These are phyloP conservation scores for Campopleginae sp. DNA, from an alignment of 2,888 invertebrate species.

Conservation along the genomic window DNA sequence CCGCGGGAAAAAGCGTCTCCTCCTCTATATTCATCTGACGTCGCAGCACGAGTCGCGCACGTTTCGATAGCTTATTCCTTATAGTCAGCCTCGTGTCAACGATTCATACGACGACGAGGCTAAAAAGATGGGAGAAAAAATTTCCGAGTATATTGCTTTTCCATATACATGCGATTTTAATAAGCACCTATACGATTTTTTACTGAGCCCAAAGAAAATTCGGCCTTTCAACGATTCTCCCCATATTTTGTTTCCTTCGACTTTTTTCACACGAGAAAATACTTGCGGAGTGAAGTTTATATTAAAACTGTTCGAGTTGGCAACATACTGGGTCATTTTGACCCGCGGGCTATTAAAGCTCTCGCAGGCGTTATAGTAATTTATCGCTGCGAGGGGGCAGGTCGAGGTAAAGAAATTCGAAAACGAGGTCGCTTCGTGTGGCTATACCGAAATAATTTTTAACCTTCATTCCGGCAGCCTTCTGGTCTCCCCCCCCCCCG, in stretches of 20 bases:
- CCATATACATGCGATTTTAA: conserved; percentile 12
- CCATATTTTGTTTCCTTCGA: background rate
- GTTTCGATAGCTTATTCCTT: conserved; percentile 56
- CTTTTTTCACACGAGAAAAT: background rate
- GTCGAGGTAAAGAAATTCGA: conserved; percentile 35
- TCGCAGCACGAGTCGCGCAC: conserved; percentile 14
- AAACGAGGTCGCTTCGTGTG: conserved; percentile 51
- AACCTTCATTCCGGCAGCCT: conserved; percentile 37
- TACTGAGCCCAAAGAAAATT: background rate
- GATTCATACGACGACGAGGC: conserved; percentile 38
- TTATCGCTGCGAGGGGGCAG: conserved; percentile 17
- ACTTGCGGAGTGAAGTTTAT: too few relatives aligned
- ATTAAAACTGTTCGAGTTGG: too few relatives aligned
- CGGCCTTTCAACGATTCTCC: background rate
- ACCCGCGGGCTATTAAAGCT: too few relatives aligned
- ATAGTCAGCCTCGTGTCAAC: conserved; percentile 19
- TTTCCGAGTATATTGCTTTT: conserved; percentile 37
- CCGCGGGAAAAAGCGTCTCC: conserved; percentile 1
- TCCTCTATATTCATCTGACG: conserved; percentile 29
- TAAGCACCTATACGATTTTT: background rate
- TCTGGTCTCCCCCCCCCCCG: conserved; percentile 7
- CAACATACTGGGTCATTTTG: too few relatives aligned
- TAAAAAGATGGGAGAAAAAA: conserved; percentile 33
- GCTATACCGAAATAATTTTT: conserved; percentile 58
- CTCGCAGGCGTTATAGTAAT: conserved; percentile 38